These are phyloP conservation scores for Callionymus lyra DNA, from an alignment of 2,113 vertebrate genomes.

Conservation along the genomic window DNA sequence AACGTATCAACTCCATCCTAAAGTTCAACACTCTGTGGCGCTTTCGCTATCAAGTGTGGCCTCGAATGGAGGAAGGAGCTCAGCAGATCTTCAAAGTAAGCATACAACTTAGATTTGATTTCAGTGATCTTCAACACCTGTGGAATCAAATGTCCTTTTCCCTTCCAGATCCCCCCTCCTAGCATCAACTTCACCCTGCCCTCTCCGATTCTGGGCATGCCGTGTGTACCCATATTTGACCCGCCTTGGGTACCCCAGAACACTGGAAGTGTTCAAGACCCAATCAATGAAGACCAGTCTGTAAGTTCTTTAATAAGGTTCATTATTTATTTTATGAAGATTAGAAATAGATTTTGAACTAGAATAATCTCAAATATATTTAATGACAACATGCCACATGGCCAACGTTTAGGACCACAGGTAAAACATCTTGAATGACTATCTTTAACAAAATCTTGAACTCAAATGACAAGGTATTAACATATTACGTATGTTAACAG, in stretches of 20 bases:
- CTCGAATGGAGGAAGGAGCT: conserved; percentile 96
- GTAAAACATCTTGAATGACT: too few relatives aligned
- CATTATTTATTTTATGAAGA: too few relatives aligned
- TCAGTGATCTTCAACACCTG: too few relatives aligned
- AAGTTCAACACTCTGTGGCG: conserved; percentile 97
- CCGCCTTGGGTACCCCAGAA: conserved; percentile 97
- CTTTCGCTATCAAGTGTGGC: conserved; percentile 99
- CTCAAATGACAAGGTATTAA: too few relatives aligned
- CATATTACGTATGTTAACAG: too few relatives aligned
- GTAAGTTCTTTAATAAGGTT: conserved; percentile 67
- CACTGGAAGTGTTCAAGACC: conserved; percentile 91
- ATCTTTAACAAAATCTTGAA: too few relatives aligned
- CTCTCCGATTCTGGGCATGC: conserved; percentile 96
- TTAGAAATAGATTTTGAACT: too few relatives aligned
- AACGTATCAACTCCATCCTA: conserved; percentile 89
- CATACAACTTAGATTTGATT: not conserved
- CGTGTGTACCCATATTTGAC: conserved; percentile 96
- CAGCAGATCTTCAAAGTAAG: conserved; percentile 97
- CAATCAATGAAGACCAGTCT: conserved; percentile 95
- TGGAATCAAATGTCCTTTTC: not conserved
- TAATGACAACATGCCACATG: too few relatives aligned
- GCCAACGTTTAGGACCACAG: too few relatives aligned
- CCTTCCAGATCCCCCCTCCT: conserved; percentile 85
- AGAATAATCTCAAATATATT: too few relatives aligned
- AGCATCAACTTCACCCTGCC: conserved; percentile 98